Base-by-base conservation (phyloP, 2,113 vertebrate species). In the Cochlearius cochlearius region DNA sequence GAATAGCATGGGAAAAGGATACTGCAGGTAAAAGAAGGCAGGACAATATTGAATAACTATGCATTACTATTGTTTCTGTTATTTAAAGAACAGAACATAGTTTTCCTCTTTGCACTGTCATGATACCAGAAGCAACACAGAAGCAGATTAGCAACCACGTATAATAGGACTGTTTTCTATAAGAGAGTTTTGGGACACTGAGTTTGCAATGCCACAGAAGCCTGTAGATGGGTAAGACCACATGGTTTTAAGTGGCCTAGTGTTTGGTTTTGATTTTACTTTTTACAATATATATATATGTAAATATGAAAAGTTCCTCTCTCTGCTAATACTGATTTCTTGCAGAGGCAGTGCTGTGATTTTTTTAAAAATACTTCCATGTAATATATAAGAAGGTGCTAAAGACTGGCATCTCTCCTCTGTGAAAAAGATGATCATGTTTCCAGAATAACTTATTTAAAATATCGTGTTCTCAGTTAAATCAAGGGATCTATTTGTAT, bases 201-300 rank as follows among this genome's bases (percentile, higher is more conserved):
- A 69, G 21, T 55, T 64, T 91, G 9, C 19, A 53, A n/a, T 20
- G 45, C 39, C 49, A 49, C 27, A 81, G 39, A 67, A 73, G 17
- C 26, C 23, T 6, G 10, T 32, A 41, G 29, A 36, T 43, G 9
- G 16, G 26, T 82, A 83, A 79, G 19, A 50, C 20, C 29, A 43
- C 0, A 1, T 17, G 10, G 17, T 50, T 82, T 27, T 25, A 69
- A 56, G 9, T 23, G 34, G 5, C 10, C 0, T 0, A 69, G 32
- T 49, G 26, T 45, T 82, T 75, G 14, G 29, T 16, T 73, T 92
- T 60, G 12, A 29, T 36, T 75, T 87, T 69, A 45, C 3, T n/a
- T 84, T 72, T 87, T 64, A 45, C 8, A 81, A 19, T 84, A 69
- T 50, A 36, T 50, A 36, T n/a, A 69, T 27, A 77, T 38, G 12